phyloP scores from a whole-genome alignment of 2,888 invertebrate genomes.

The Agrochola circellaris region DNA sequence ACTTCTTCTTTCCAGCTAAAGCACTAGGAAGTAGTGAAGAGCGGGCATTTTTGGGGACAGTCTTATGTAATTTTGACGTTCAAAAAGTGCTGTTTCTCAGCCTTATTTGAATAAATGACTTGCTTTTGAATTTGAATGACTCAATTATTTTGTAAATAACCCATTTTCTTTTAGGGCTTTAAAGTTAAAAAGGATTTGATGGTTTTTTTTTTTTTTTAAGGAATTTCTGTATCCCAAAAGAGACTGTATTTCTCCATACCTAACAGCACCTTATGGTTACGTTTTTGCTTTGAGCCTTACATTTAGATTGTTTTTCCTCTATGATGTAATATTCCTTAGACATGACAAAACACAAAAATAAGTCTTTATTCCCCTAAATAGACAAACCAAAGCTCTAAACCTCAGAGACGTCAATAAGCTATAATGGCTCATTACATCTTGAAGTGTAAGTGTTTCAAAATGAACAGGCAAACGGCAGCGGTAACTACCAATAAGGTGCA shows the following conservation, averaged over 20 bases:
- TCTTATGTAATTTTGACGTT: not conserved
- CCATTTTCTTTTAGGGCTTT: not conserved
- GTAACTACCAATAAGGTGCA: slow-evolving; percentile 12
- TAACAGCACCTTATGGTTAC: not conserved
- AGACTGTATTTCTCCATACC: not conserved
- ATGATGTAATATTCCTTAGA: not conserved
- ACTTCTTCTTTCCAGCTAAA: not conserved
- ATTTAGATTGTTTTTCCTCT: not conserved
- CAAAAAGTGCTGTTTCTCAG: not conserved
- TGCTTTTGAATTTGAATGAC: not conserved
- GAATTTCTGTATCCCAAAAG: not conserved
- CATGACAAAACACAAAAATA: not conserved
- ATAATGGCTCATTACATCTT: slow-evolving; percentile 24
- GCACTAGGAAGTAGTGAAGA: not conserved
- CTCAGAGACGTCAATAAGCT: not conserved
- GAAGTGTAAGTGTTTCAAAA: slow-evolving; percentile 45
- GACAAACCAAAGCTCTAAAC: not conserved
- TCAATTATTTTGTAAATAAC: no score
- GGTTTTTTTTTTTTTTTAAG: no score
- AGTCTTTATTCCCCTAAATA: not conserved
- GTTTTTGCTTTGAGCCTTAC: not conserved
- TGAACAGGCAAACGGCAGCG: slow-evolving; percentile 17
- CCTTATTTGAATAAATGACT: not conserved
- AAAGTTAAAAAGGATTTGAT: no score
- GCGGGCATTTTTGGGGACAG: not conserved